These are phyloP conservation scores for Musca vetustissima DNA, from an alignment of 1,140 invertebrate genomes.

Conservation along the genomic window DNA sequence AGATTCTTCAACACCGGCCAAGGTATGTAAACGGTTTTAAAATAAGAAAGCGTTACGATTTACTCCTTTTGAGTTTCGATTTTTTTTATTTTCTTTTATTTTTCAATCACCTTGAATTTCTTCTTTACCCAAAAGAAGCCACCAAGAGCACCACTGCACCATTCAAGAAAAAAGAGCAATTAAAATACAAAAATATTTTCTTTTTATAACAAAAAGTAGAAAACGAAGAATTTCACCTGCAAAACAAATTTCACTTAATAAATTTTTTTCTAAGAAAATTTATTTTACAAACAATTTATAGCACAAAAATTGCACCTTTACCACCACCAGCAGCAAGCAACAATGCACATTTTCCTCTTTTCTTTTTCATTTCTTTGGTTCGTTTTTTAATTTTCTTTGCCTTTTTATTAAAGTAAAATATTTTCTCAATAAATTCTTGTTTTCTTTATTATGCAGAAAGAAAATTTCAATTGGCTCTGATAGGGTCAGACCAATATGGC, in stretches of 20 bases:
- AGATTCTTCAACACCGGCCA: constrained; percentile 69
- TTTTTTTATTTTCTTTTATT: neutral
- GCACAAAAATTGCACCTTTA: constrained; percentile 13
- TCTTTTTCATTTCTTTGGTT: neutral
- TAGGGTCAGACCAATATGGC: too few species aligned
- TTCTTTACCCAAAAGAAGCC: too few species aligned
- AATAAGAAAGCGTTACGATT: constrained; percentile 11
- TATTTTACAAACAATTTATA: too few species aligned
- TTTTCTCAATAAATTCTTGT: neutral
- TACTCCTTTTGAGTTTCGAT: constrained; percentile 2
- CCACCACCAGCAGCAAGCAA: too few species aligned
- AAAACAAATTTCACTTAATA: too few species aligned
- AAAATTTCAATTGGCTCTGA: too few species aligned
- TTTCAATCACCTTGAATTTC: neutral
- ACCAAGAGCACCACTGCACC: constrained; percentile 6
- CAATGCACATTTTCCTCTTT: neutral
- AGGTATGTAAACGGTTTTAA: constrained; percentile 69
- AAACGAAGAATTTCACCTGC: too few species aligned
- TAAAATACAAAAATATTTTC: too few species aligned
- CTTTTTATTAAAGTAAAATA: neutral
- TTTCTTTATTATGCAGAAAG: too few species aligned
- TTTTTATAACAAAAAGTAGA: too few species aligned
- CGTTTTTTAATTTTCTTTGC: neutral
- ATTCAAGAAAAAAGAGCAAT: too few species aligned
- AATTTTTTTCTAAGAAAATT: too few species aligned